Evolutionary conservation across 2,888 invertebrate species (phyloP), one percentile per base, ranked within the genome.

Genomic region (Sturmia bella): DNA sequence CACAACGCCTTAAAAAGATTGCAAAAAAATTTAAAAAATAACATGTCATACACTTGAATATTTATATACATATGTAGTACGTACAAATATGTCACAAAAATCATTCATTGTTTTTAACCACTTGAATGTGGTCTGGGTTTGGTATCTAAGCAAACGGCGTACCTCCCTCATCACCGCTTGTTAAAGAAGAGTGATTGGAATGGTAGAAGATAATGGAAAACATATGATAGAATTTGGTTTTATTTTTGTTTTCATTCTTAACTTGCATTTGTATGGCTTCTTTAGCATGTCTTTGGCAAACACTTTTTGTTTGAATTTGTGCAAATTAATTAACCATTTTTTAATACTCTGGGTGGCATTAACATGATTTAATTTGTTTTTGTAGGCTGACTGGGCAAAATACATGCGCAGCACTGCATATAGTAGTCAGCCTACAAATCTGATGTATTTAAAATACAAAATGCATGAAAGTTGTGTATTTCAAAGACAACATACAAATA

Each of bases 61-160:
- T 66, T 37, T 32, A 32, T 32, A 9, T 27, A 6, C 6, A 6
- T 27, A 27, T 27, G 27, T 27, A 6, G 27, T 32, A 32, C 32
- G 32, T 32, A 32, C 32, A 32, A 32, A 9, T 32, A 32, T 21
- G 9, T 45, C 39, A 54, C 17, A 72, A 39, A 52, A 54, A 43
- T 52, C 72, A 48, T 48, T 48, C 50, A 76, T 24, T 77, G 43
- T 12, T 48, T 56, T 70, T 70, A 57, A 78, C 70, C 77, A 70
- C 50, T 45, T 72, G 63, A 72, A 72, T 78, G 70, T 72, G 64
- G 70, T 70, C 70, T 57, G 48, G 41, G 41, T 37, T 64, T 78
- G 52, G 61, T 54, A 50, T 68, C 41, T 68, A 59, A 68, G n/a
- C 66, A 41, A 64, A 75, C 50, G 50, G n/a, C 56, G 13, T 9